Conservation (phyloP, 2,113 vertebrate genomes). For the Ailuropoda melanoleuca region DNA sequence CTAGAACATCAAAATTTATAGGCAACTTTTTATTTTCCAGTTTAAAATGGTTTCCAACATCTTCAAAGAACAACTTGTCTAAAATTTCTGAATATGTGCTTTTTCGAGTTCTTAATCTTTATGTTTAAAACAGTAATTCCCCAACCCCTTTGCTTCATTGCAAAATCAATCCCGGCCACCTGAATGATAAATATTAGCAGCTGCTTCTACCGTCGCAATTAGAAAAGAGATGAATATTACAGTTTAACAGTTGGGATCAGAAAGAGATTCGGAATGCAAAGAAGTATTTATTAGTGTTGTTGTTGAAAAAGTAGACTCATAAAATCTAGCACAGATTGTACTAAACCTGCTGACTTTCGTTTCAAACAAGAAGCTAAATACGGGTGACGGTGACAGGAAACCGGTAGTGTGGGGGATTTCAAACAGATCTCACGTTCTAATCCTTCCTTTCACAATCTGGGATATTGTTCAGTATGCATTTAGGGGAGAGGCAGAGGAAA, state of each 20-base stretch:
- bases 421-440: neutral
- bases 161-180: neutral
- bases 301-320: neutral
- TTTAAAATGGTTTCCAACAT: neutral
- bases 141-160: neutral
- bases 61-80: neutral
- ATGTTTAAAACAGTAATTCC: neutral
- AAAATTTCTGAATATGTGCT: neutral
- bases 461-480: neutral
- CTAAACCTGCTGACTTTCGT: neutral
- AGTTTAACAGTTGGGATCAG: neutral
- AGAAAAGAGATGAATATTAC: neutral
- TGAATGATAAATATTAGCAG: neutral
- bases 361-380: neutral
- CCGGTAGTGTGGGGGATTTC: neutral
- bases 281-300: neutral
- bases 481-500: neutral
- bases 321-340: neutral
- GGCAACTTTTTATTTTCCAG: neutral
- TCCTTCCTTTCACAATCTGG: neutral
- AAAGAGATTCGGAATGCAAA: neutral
- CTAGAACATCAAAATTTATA: neutral
- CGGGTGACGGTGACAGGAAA: neutral
- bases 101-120: neutral
- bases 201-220: neutral